These are phyloP conservation scores for Schizopygopsis malacanthus DNA, from an alignment of 2,797 vertebrate genomes.

Conservation along the genomic window DNA sequence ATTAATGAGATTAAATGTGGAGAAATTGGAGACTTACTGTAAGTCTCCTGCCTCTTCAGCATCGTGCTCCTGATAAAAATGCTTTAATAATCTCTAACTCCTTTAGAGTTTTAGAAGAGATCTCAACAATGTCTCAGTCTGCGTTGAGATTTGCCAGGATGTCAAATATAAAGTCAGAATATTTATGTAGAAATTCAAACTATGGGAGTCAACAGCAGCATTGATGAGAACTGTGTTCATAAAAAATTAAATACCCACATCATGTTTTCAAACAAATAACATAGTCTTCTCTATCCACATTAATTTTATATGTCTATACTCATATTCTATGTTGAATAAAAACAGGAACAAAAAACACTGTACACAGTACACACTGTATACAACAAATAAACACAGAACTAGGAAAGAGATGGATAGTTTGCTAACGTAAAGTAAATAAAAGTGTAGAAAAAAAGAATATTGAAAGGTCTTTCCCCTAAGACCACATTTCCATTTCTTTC, in stretches of 20 bases:
- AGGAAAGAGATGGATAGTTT: background rate
- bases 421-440: background rate
- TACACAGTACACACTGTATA: background rate
- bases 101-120: background rate
- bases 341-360: background rate
- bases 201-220: background rate
- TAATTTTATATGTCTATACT: background rate
- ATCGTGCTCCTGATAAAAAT: background rate
- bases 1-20: slow-evolving; percentile 2
- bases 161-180: background rate
- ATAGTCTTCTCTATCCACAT: background rate
- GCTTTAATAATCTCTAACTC: background rate
- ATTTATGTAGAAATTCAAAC: background rate
- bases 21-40: background rate
- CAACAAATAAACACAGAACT: background rate
- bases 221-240: background rate
- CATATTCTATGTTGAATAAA: background rate
- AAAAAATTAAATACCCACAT: background rate
- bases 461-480: background rate
- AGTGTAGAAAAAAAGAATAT: background rate
- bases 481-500: background rate
- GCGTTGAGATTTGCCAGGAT: background rate
- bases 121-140: background rate
- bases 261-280: background rate
- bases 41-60: background rate